A percentile compares a stretch with the other conserved stretches of the same genome.
Conservation (phyloP, 2,797 vertebrate species). For the Hydrocynus forskahlii region DNA sequence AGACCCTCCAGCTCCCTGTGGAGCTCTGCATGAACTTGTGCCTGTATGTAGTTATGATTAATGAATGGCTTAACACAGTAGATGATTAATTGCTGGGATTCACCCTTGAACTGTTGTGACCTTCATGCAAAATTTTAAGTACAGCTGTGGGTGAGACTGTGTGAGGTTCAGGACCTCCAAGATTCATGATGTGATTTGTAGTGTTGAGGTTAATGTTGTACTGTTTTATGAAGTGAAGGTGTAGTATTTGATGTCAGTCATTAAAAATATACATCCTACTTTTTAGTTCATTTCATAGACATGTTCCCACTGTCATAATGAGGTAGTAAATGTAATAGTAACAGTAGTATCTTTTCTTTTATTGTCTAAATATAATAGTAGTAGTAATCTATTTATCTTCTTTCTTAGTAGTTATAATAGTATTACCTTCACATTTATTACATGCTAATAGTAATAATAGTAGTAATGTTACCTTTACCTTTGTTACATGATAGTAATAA, state of each 20-base stretch:
- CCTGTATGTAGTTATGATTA: conserved; percentile 38
- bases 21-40: conserved; percentile 28
- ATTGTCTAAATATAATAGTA: no score
- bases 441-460: no score
- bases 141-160: conserved; percentile 1
- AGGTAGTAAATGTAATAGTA: no score
- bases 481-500: no score
- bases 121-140: conserved; percentile 20
- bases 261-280: not conserved
- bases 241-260: not conserved
- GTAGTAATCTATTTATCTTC: no score
- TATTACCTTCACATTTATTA: no score
- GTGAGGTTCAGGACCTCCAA: not conserved
- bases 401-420: no score
- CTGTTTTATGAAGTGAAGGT: not conserved
- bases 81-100: conserved; percentile 47
- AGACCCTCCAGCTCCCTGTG: conserved; percentile 15
- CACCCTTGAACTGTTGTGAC: conserved; percentile 45
- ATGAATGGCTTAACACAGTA: conserved; percentile 35
- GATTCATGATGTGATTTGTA: not conserved
- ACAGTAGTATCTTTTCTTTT: no score
- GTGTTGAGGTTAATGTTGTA: not conserved
- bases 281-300: not conserved
- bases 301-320: not conserved
- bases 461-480: no score